Percentiles rank a stretch among this genome's conserved stretches.
Conservation (phyloP, 2,113 vertebrate species). For the Heliornis fulica region DNA sequence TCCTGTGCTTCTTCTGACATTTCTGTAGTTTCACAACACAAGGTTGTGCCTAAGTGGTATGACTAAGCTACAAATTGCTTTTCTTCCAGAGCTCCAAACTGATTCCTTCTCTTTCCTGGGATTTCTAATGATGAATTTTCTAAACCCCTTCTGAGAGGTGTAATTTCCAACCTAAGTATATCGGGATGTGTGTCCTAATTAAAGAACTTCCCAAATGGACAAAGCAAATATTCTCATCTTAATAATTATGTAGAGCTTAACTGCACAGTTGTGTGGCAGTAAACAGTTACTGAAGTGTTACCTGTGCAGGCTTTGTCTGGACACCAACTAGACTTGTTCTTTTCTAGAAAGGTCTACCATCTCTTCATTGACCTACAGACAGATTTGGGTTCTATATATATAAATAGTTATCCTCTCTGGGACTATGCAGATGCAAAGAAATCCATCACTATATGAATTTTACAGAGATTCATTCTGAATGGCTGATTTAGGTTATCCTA, state of each 20-base stretch:
- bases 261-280: background rate
- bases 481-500: background rate
- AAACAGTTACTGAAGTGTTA: background rate
- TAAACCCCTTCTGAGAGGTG: background rate
- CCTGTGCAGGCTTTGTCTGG: fast-evolving
- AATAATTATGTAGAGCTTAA: background rate
- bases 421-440: background rate
- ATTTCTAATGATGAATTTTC: background rate
- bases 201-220: background rate
- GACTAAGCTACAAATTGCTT: background rate
- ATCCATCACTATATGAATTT: background rate
- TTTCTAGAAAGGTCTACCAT: background rate
- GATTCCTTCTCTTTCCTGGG: background rate
- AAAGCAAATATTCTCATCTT: background rate
- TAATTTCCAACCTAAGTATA: background rate
- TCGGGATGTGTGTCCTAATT: background rate
- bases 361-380: background rate
- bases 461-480: background rate
- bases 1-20: background rate
- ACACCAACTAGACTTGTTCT: background rate
- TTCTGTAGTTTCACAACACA: background rate
- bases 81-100: background rate
- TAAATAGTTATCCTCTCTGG: background rate
- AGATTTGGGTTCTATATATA: background rate
- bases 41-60: background rate